Evolutionary conservation across 2,888 invertebrate species (phyloP).

Genomic region (Limnephilus auricula): DNA sequence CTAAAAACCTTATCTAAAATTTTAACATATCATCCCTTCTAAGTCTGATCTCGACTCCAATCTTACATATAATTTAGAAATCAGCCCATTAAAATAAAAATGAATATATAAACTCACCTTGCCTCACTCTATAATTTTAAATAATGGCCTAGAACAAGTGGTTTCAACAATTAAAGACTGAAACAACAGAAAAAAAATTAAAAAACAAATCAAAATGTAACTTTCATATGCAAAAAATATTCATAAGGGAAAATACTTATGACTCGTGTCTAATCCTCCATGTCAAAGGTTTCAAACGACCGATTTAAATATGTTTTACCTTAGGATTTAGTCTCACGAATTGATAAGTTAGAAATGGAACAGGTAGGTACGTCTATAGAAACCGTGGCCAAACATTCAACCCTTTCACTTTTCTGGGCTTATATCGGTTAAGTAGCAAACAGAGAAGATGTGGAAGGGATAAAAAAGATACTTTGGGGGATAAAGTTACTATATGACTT

Average conservation of each 20-base stretch:
- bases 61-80: too few species aligned
- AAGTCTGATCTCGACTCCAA: too few species aligned
- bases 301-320: not conserved
- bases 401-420: not conserved
- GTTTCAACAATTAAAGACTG: too few species aligned
- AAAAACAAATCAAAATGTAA: too few species aligned
- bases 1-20: too few species aligned
- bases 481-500: not conserved
- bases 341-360: not conserved
- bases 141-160: too few species aligned
- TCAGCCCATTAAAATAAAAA: too few species aligned
- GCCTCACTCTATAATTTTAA: too few species aligned
- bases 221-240: not conserved
- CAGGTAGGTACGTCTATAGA: not conserved
- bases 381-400: not conserved
- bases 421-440: not conserved
- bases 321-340: not conserved
- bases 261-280: not conserved
- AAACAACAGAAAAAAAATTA: too few species aligned
- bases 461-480: not conserved
- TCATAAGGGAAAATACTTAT: not conserved
- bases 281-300: not conserved
- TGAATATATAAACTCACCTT: too few species aligned
- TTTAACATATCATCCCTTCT: too few species aligned
- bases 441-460: not conserved